phyloP scores from a whole-genome alignment of 2,113 vertebrate genomes.

The Pimephales promelas region DNA sequence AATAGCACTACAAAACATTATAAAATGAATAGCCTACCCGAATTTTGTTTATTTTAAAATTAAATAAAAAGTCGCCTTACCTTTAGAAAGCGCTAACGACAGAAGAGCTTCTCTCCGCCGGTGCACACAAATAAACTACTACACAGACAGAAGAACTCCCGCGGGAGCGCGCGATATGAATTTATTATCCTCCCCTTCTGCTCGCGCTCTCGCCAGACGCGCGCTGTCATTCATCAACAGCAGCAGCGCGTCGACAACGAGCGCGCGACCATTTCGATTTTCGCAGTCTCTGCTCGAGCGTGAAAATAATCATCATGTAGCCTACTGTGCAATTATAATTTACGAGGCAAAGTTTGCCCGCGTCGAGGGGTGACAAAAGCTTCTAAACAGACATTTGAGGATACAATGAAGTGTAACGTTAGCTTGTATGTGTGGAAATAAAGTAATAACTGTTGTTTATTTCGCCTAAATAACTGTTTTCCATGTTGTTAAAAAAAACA shows the following conservation, averaged over 20 bases:
- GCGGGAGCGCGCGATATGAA: constrained; percentile 20
- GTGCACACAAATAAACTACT: background rate
- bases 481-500: background rate
- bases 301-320: background rate
- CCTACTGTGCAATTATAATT: background rate
- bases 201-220: background rate
- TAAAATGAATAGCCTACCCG: background rate
- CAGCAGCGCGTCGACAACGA: constrained; percentile 1
- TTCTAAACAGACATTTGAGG: background rate
- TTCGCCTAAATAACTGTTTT: background rate
- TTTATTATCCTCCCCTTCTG: constrained; percentile 36
- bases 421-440: background rate
- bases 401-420: background rate
- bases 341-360: background rate
- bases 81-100: constrained; percentile 10
- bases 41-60: background rate
- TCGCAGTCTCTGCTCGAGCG: background rate
- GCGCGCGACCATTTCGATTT: background rate
- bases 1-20: background rate
- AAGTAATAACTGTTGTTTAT: background rate
- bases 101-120: background rate
- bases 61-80: constrained; percentile 38
- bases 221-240: constrained; percentile 16
- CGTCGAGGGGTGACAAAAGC: background rate
- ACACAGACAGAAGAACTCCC: background rate